A percentile compares a stretch with the other conserved stretches of the same genome.
Conservation (phyloP, 1,140 invertebrate genomes). For the Odontomachus brunneus region DNA sequence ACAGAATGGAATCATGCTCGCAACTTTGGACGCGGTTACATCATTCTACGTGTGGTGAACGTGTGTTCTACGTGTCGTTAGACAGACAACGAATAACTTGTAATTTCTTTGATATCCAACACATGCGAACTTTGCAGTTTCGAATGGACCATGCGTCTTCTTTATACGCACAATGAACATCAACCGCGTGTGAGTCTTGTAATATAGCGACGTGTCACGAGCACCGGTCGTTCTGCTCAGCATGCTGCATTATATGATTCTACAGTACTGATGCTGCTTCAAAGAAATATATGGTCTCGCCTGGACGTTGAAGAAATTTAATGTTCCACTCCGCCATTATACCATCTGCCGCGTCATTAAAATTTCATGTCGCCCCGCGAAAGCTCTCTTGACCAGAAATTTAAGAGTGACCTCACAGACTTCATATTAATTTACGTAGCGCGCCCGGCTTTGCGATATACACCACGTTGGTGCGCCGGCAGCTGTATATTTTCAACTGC, state of each 20-base stretch:
- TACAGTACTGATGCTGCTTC: conserved; percentile 26
- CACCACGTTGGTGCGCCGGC: background rate
- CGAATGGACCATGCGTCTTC: conserved; percentile 2
- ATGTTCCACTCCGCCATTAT: conserved; percentile 42
- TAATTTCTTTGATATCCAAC: conserved; percentile 15
- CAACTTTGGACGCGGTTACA: background rate
- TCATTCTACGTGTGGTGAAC: background rate
- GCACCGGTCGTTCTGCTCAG: conserved; percentile 46
- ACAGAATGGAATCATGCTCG: background rate
- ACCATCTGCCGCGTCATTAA: conserved; percentile 33
- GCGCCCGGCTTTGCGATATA: background rate
- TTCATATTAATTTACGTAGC: conserved; percentile 39
- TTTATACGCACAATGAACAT: conserved; percentile 35
- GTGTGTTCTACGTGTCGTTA: background rate
- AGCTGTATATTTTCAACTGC: background rate
- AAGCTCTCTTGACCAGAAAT: conserved; percentile 29
- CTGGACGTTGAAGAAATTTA: conserved; percentile 51
- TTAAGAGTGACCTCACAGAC: conserved; percentile 15
- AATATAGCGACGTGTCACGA: conserved; percentile 45
- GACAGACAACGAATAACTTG: background rate
- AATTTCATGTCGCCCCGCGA: conserved; percentile 3
- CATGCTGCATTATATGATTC: conserved; percentile 45
- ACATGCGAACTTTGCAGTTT: background rate
- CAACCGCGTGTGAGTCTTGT: conserved; percentile 5
- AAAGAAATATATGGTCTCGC: conserved; percentile 49